Evolutionary conservation across 2,888 invertebrate genomes (phyloP).

Genomic region (Tyria jacobaeae): DNA sequence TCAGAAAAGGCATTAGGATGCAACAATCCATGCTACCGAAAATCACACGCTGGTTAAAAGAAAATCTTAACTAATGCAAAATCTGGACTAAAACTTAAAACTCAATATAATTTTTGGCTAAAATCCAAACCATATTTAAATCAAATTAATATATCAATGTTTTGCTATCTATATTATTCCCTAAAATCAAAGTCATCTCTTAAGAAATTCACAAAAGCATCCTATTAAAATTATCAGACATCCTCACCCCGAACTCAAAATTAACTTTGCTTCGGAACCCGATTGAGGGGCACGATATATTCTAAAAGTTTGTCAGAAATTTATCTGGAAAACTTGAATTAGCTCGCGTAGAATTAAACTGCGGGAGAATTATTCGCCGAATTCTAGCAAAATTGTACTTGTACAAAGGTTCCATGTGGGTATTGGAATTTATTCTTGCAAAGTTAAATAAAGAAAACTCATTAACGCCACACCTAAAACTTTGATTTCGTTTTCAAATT

Average conservation of each 20-base stretch:
- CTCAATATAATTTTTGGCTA: neutral
- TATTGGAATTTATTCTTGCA: constrained; percentile 7
- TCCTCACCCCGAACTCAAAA: constrained; percentile 35
- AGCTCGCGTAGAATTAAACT: constrained; percentile 48
- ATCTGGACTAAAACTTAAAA: neutral
- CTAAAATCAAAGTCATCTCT: constrained; percentile 4
- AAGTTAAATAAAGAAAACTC: constrained; percentile 1
- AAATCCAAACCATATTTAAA: neutral
- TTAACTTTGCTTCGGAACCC: constrained; percentile 48
- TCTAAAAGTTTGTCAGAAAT: constrained; percentile 51
- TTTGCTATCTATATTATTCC: constrained; percentile 1
- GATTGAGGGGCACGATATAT: constrained; percentile 54
- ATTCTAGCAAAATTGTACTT: constrained; percentile 31
- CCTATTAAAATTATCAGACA: constrained; percentile 25
- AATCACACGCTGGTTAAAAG: too few relatives aligned
- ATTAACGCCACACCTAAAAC: neutral
- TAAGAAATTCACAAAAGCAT: constrained; percentile 18
- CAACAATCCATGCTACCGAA: too few relatives aligned
- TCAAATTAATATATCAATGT: neutral
- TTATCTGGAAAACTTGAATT: constrained; percentile 54
- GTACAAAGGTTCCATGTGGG: constrained; percentile 14
- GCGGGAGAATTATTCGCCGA: constrained; percentile 39
- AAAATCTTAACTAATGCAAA: too few relatives aligned
- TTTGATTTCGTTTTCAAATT: neutral
- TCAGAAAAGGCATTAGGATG: too few relatives aligned